Base-by-base conservation (phyloP, 2,797 vertebrate species). In the Dryobates pubescens region DNA sequence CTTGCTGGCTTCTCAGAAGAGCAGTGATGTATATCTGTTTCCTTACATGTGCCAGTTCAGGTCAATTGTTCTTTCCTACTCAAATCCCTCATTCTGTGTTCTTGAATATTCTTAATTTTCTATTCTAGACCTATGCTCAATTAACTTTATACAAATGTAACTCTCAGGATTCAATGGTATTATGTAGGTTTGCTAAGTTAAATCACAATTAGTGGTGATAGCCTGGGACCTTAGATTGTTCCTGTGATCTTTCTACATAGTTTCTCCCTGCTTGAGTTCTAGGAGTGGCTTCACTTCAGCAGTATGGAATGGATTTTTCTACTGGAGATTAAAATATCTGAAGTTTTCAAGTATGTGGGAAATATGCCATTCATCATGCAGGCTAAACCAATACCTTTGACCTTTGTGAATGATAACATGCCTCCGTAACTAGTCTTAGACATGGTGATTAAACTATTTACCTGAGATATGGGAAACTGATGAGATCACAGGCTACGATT, bases 81-180 rank as follows among this genome's bases (percentile, higher is more conserved):
- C 65, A 92, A 92, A 94, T 77, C 58, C 77, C 72, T 86, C 71
- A 78, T 92, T 91, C 65, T 58, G 58, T 8, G 0, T 90, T 92
- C 78, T 59, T 96, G 91, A 93, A 82, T 71, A 82, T 92, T 64
- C 38, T 91, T 51, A 51, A 74, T 84, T 94, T 96, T 86, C 75
- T 95, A 14, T 82, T 91, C 65, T 58, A 68, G 27, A 29, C 47
- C 81, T 85, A 34, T 59, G 90, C 45, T 86, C 78, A 79, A 88
- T 96, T 95, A 92, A 79, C 75, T 96, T 88, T 38, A 54, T 91
- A 2, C 43, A 88, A 84, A 81, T 74, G 65, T 74, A 67, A 63
- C 78, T 84, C 77, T 91, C 13, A 23, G 88, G 78, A 77, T 80
- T 74, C 63, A 11, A 9, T 58, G 19, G 30, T 56, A 43, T 90